Conservation (phyloP, 2,797 vertebrate species). For the Sylvilagus floridanus region DNA sequence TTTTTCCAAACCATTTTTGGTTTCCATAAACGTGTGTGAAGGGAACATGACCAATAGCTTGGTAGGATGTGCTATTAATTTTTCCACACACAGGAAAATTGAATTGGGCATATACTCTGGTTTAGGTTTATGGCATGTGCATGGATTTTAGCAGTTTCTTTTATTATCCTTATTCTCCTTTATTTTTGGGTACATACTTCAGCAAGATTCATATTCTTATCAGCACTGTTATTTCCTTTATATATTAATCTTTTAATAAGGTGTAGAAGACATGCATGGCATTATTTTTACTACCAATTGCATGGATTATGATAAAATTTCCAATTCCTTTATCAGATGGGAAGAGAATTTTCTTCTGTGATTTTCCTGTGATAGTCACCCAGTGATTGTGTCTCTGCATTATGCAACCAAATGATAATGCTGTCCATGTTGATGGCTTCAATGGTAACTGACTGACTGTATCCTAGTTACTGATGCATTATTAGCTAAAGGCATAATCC, state of each 20-base stretch:
- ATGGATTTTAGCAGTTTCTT: not conserved
- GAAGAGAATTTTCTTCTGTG: not conserved
- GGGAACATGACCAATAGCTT: not conserved
- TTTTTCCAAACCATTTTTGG: not conserved
- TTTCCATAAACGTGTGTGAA: not conserved
- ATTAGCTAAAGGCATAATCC: not conserved
- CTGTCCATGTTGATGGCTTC: not conserved
- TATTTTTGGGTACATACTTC: not conserved
- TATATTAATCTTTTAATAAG: not conserved
- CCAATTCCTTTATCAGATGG: not conserved
- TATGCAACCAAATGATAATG: not conserved
- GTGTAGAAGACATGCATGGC: not conserved
- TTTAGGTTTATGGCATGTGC: not conserved
- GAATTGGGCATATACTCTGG: not conserved
- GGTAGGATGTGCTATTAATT: not conserved
- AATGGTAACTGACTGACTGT: not conserved
- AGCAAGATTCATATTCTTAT: not conserved
- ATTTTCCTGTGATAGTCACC: not conserved
- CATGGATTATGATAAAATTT: not conserved
- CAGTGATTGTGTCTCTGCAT: not conserved
- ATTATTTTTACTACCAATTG: constrained; percentile 11
- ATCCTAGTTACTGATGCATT: not conserved
- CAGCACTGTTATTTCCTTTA: not conserved
- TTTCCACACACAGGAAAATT: not conserved
- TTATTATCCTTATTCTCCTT: not conserved